Percentiles rank a stretch among this genome's conserved stretches.
phyloP scores from a whole-genome alignment of 2,113 vertebrate species.

The Arothron firmamentum region DNA sequence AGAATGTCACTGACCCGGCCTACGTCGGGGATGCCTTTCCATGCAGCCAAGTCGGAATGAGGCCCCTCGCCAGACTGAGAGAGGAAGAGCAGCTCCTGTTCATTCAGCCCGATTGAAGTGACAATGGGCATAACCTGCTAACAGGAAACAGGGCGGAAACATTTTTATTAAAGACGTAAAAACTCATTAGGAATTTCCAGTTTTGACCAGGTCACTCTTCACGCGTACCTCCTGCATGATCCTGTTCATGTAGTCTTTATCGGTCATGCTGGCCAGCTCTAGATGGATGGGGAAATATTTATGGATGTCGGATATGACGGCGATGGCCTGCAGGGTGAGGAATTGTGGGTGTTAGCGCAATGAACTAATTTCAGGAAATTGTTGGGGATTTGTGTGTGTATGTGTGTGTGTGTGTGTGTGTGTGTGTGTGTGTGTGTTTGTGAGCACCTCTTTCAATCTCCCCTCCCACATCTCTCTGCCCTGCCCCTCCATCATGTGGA shows the following conservation, averaged over 20 bases:
- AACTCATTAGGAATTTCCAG: not conserved
- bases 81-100: slow-evolving; percentile 96
- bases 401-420: no score
- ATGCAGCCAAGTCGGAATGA: slow-evolving; percentile 79
- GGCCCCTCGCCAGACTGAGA: slow-evolving; percentile 85
- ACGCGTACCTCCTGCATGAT: slow-evolving; percentile 91
- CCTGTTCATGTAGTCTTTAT: slow-evolving; percentile 87
- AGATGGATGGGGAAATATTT: slow-evolving; percentile 87
- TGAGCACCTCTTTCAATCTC: slow-evolving; percentile 83
- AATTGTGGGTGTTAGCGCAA: no score
- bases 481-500: slow-evolving; percentile 99
- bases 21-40: slow-evolving; percentile 84
- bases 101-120: slow-evolving; percentile 92
- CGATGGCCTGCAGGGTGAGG: slow-evolving; percentile 76
- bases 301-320: slow-evolving; percentile 82
- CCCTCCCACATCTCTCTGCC: slow-evolving; percentile 80
- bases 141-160: slow-evolving; percentile 70
- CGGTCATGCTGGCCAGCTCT: slow-evolving; percentile 96
- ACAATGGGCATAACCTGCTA: slow-evolving; percentile 97
- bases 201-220: slow-evolving; percentile 17
- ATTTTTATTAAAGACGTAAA: slow-evolving; percentile 31
- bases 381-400: no score
- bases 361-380: no score
- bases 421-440: no score
- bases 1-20: slow-evolving; percentile 91